A percentile compares a stretch with the other conserved stretches of the same genome.
These are phyloP conservation scores for Tichodroma muraria DNA, from an alignment of 2,113 vertebrate species.

Conservation along the genomic window DNA sequence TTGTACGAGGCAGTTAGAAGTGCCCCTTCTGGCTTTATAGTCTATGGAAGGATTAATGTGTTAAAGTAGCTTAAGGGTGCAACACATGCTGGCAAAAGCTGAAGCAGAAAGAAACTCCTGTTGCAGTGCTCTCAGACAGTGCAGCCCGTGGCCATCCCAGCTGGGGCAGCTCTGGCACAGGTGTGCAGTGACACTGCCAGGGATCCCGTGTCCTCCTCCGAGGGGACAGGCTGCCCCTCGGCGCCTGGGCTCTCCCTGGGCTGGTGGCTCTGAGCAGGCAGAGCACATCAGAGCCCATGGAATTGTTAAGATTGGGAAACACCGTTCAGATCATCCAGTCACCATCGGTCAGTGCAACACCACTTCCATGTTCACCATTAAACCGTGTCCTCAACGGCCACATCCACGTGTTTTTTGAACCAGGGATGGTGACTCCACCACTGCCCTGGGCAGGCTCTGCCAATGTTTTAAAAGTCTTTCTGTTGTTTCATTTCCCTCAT, in stretches of 20 bases:
- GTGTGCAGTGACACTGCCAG: not conserved
- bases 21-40: conserved; percentile 36
- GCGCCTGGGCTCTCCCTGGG: not conserved
- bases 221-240: not conserved
- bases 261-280: not conserved
- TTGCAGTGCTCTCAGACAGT: not conserved
- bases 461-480: not conserved
- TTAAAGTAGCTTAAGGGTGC: conserved; percentile 26
- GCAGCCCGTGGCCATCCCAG: not conserved
- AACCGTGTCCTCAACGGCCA: not conserved
- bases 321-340: not conserved
- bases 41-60: not conserved
- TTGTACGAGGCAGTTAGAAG: not conserved
- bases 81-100: not conserved
- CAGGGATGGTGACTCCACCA: not conserved
- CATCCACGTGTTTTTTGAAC: not conserved
- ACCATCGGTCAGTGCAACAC: not conserved
- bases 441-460: not conserved
- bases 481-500: not conserved
- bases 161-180: not conserved
- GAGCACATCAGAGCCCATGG: not conserved
- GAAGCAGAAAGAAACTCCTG: not conserved
- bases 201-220: rapidly evolving
- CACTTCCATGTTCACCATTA: not conserved
- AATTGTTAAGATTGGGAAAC: not conserved